Percentiles rank a stretch among this genome's conserved stretches.
Conservation (phyloP, 1,140 invertebrate species). For the Bombus soroeensis region DNA sequence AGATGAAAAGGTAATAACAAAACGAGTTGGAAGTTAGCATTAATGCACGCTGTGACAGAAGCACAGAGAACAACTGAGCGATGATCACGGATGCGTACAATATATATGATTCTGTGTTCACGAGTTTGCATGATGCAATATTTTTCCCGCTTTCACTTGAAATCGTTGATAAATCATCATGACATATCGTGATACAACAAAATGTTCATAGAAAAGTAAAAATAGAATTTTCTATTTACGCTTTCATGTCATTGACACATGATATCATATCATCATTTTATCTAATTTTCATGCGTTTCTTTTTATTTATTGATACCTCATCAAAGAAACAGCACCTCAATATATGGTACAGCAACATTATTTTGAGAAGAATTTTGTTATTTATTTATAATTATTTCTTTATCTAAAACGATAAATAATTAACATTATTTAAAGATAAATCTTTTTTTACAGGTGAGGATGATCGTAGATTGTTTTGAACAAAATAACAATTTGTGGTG, state of each 20-base stretch:
- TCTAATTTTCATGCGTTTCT: background rate
- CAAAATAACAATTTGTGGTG: conserved; percentile 20
- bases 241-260: background rate
- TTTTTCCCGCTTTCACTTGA: background rate
- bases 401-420: background rate
- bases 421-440: background rate
- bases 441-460: background rate
- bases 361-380: background rate
- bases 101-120: background rate
- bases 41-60: background rate
- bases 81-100: background rate
- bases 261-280: background rate
- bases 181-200: background rate
- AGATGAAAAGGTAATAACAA: background rate
- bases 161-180: background rate
- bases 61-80: background rate
- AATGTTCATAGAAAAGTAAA: background rate
- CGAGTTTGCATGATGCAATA: conserved; percentile 34
- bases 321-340: background rate
- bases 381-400: background rate
- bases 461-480: background rate
- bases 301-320: background rate
- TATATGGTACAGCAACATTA: background rate
- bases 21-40: background rate
- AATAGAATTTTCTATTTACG: background rate